phyloP scores from a whole-genome alignment of 2,888 invertebrate species.

The Caenorhabditis drosophilae region DNA sequence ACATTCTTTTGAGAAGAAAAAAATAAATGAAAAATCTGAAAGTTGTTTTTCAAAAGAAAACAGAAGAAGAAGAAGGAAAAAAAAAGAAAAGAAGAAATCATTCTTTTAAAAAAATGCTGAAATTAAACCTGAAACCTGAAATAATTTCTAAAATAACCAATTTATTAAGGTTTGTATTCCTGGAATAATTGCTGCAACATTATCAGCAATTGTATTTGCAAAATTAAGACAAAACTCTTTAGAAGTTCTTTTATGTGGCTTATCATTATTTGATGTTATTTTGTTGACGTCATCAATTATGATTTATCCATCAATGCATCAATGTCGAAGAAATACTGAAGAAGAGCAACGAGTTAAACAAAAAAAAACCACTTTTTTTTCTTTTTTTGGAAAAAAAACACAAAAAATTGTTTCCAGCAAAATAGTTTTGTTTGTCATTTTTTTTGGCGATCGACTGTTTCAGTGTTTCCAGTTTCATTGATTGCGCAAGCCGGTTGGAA shows the following conservation, averaged over 20 bases:
- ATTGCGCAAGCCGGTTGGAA: conserved; percentile 53
- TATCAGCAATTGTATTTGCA: conserved; percentile 39
- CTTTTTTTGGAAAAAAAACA: too few species aligned
- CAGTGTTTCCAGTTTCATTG: conserved; percentile 60
- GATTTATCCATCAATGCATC: conserved; percentile 46
- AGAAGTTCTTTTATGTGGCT: conserved; percentile 42
- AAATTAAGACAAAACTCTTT: conserved; percentile 30
- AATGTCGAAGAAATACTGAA: conserved; percentile 24
- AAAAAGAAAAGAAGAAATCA: too few species aligned
- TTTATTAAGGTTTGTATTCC: conserved; percentile 44
- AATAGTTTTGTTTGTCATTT: conserved; percentile 56
- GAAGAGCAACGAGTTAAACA: conserved; percentile 10
- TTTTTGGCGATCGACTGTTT: conserved; percentile 63
- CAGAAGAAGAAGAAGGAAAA: too few species aligned
- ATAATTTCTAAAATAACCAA: too few species aligned
- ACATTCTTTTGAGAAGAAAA: too few species aligned
- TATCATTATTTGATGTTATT: conserved; percentile 44
- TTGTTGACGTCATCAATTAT: conserved; percentile 36
- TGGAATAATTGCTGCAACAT: conserved; percentile 35
- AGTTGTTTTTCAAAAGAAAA: too few species aligned
- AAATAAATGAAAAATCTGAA: too few species aligned
- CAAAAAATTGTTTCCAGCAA: conserved; percentile 17
- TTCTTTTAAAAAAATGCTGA: too few species aligned
- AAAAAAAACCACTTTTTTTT: neutral
- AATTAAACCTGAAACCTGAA: too few species aligned